These are phyloP conservation scores for Laothoe populi DNA, from an alignment of 2,888 invertebrate genomes.

Conservation along the genomic window DNA sequence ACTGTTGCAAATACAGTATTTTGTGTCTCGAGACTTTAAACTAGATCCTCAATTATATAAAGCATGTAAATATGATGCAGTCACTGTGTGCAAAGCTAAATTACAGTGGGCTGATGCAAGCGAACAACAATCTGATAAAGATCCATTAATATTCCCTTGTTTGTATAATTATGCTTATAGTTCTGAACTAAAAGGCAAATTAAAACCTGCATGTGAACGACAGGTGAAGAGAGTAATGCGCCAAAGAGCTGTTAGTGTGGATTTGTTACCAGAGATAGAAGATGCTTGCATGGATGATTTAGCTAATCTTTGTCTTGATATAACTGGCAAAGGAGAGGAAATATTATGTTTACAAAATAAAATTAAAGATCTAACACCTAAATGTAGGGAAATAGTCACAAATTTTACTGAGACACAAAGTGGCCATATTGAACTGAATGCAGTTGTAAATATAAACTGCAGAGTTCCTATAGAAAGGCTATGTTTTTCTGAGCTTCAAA, in stretches of 20 bases:
- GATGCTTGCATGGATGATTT: constrained; percentile 95
- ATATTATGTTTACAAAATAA: constrained; percentile 96
- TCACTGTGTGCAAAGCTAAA: constrained; percentile 91
- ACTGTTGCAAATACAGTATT: constrained; percentile 98
- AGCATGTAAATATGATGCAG: constrained; percentile 95
- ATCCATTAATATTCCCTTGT: constrained; percentile 95
- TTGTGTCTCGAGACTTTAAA: constrained; percentile 97
- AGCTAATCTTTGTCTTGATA: constrained; percentile 91
- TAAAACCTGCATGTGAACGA: constrained; percentile 86
- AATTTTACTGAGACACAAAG: constrained; percentile 96
- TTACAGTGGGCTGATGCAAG: constrained; percentile 89
- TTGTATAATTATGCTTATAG: constrained; percentile 90
- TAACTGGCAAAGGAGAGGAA: constrained; percentile 95
- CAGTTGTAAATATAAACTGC: constrained; percentile 93
- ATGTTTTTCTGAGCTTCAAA: constrained; percentile 88
- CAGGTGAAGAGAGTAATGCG: constrained; percentile 97
- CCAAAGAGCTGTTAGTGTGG: constrained; percentile 95
- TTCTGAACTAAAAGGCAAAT: constrained; percentile 74
- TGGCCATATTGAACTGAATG: constrained; percentile 95
- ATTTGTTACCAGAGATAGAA: constrained; percentile 97
- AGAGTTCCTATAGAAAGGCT: constrained; percentile 90
- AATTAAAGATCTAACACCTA: constrained; percentile 87
- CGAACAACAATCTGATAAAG: constrained; percentile 90
- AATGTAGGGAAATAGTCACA: constrained; percentile 91
- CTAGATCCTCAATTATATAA: constrained; percentile 95